Conservation (phyloP, 2,888 invertebrate species). For the Sericinus montela region DNA sequence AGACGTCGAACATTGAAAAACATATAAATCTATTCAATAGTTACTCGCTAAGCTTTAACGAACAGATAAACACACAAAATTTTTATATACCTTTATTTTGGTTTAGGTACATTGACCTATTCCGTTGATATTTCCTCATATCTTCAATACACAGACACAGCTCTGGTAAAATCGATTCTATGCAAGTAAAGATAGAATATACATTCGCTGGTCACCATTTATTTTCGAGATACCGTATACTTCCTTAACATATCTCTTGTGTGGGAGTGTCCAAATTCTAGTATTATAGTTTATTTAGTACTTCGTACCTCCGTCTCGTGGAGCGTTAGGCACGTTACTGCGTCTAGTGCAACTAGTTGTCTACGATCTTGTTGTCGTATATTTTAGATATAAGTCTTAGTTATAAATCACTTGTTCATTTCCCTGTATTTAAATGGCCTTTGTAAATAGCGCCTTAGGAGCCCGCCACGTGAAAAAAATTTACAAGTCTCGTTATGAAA, state of each 20-base stretch:
- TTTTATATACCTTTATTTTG: too few relatives aligned
- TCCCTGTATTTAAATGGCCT: background rate
- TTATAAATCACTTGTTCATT: slow-evolving; percentile 14
- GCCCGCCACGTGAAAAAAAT: background rate
- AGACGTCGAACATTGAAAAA: too few relatives aligned
- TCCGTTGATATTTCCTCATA: too few relatives aligned
- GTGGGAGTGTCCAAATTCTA: slow-evolving; percentile 32
- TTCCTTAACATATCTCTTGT: background rate
- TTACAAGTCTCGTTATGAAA: background rate
- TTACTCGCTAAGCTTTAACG: too few relatives aligned
- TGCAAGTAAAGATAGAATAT: too few relatives aligned
- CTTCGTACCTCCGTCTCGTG: slow-evolving; percentile 33
- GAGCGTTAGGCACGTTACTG: slow-evolving; percentile 39
- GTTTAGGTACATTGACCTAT: too few relatives aligned
- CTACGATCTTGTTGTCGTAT: slow-evolving; percentile 45
- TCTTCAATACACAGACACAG: too few relatives aligned
- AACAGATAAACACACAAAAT: too few relatives aligned
- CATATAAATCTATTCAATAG: too few relatives aligned
- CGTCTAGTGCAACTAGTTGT: slow-evolving; percentile 59
- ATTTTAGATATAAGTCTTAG: slow-evolving; percentile 22
- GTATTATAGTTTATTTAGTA: slow-evolving; percentile 40
- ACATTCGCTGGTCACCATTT: background rate
- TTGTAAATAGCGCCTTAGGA: slow-evolving; percentile 11
- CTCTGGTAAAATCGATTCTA: too few relatives aligned
- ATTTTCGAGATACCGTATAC: background rate